Evolutionary conservation across 2,888 invertebrate species (phyloP).

Genomic region (Oligia latruncula): DNA sequence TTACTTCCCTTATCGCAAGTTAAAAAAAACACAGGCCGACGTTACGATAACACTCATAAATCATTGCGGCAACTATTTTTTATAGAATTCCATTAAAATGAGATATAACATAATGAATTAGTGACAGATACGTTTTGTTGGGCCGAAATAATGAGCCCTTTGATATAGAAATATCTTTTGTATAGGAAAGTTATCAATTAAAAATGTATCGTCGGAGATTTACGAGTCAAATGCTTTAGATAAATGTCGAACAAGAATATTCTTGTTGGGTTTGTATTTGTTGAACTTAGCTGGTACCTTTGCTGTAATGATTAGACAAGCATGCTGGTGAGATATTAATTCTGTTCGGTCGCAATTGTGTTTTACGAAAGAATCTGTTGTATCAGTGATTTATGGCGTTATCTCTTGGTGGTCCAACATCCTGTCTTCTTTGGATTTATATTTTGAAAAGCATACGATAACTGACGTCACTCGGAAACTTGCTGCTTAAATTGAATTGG

Average conservation of each 20-base stretch:
- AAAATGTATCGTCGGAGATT: slow-evolving; percentile 59
- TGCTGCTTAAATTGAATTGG: no score
- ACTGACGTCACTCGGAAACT: no score
- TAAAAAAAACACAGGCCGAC: slow-evolving; percentile 74
- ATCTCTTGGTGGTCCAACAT: not conserved
- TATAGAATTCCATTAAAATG: slow-evolving; percentile 78
- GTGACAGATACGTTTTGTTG: slow-evolving; percentile 68
- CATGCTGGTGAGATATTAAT: slow-evolving; percentile 7
- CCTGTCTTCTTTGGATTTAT: not conserved
- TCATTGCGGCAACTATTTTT: slow-evolving; percentile 73
- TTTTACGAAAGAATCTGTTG: not conserved
- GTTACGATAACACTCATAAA: slow-evolving; percentile 81
- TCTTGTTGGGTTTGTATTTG: slow-evolving; percentile 40
- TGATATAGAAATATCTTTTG: slow-evolving; percentile 61
- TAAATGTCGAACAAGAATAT: slow-evolving; percentile 48
- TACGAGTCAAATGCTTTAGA: slow-evolving; percentile 57
- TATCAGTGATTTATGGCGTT: not conserved
- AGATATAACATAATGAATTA: slow-evolving; percentile 78
- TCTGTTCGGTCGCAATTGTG: not conserved
- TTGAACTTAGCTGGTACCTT: slow-evolving; percentile 26
- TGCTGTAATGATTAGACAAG: slow-evolving; percentile 26
- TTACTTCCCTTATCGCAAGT: slow-evolving; percentile 84
- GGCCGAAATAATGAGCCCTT: slow-evolving; percentile 60
- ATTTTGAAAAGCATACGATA: not conserved
- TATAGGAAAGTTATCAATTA: slow-evolving; percentile 64